Conservation (phyloP, 35 echinoderm and acorn worm species). For the Lytechinus pictus region DNA sequence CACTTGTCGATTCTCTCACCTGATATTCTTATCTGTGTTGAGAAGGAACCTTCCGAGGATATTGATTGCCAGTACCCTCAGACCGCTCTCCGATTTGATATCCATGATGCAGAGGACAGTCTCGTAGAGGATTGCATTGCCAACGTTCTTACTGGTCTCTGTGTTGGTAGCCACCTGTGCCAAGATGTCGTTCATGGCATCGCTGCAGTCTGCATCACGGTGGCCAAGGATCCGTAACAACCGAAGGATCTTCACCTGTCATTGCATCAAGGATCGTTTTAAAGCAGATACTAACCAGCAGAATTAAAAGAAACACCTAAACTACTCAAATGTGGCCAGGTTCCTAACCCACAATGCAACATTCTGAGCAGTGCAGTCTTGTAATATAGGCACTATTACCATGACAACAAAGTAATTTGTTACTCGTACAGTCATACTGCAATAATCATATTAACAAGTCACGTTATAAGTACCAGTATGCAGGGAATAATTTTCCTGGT, state of each 20-base stretch:
- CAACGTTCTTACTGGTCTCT: conserved; percentile 99
- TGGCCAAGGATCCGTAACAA: conserved; percentile 87
- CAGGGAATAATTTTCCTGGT: too few relatives aligned
- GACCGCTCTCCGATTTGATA: conserved; percentile 98
- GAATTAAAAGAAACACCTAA: too few relatives aligned
- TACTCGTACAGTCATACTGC: too few relatives aligned
- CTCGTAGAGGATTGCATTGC: conserved; percentile 99
- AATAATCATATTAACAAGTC: too few relatives aligned
- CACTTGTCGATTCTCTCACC: conserved; percentile 53
- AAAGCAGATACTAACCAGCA: too few relatives aligned
- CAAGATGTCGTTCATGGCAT: conserved; percentile 99
- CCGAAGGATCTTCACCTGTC: conserved; percentile 87
- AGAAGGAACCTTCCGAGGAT: conserved; percentile 95
- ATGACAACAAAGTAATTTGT: too few relatives aligned
- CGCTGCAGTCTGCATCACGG: conserved; percentile 83
- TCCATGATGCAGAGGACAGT: conserved; percentile 98
- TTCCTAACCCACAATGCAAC: too few relatives aligned
- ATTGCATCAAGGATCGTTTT: not conserved
- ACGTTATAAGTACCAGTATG: too few relatives aligned
- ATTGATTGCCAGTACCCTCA: conserved; percentile 93
- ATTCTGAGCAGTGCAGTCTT: too few relatives aligned
- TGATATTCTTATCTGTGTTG: conserved; percentile 98
- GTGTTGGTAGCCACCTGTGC: conserved; percentile 97
- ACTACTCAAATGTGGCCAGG: too few relatives aligned
- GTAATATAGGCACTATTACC: too few relatives aligned